These are phyloP conservation scores for Liasis olivaceus DNA, from an alignment of 2,797 vertebrate species.

Conservation along the genomic window DNA sequence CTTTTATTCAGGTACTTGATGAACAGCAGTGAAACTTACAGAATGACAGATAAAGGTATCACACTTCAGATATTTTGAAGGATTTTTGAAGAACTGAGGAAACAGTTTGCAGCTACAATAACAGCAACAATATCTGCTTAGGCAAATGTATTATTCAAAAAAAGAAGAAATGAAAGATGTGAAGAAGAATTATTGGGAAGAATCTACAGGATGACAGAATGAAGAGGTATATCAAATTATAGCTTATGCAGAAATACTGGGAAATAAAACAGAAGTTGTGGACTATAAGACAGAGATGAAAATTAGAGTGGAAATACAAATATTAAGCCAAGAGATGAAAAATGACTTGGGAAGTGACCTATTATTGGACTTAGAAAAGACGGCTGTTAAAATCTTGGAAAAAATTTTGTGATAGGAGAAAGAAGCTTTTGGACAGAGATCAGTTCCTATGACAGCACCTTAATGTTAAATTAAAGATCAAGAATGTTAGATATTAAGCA, in stretches of 20 bases:
- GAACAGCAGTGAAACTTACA: background rate
- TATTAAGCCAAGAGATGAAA: background rate
- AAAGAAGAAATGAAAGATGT: background rate
- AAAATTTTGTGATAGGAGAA: background rate
- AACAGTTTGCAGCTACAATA: background rate
- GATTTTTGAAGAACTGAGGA: background rate
- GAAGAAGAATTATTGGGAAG: background rate
- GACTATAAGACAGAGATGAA: background rate
- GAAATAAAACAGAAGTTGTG: background rate
- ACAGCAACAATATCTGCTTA: background rate
- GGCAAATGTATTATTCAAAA: too few relatives aligned
- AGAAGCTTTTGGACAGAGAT: background rate
- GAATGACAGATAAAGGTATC: background rate
- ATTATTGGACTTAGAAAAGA: background rate
- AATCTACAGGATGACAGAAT: background rate
- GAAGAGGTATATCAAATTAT: background rate
- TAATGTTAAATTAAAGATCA: background rate
- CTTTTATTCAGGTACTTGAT: background rate
- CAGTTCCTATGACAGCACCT: background rate
- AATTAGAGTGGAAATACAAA: background rate
- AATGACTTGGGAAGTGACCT: background rate
- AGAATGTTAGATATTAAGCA: background rate
- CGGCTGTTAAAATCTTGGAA: background rate
- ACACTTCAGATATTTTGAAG: background rate
- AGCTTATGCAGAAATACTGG: background rate